Evolutionary conservation across 2,797 vertebrate genomes (phyloP).

Genomic region (Neomorphus geoffroyi): DNA sequence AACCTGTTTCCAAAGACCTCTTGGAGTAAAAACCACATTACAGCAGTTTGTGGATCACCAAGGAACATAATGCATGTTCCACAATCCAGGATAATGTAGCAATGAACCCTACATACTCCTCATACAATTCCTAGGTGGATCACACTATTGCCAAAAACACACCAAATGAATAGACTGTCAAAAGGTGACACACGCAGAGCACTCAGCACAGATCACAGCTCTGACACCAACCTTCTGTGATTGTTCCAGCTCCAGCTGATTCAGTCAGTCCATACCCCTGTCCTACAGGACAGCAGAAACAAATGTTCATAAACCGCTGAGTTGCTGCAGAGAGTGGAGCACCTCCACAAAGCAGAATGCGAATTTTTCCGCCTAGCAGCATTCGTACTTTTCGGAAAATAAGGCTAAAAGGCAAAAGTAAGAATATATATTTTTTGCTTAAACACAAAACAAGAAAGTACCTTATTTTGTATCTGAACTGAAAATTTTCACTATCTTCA

Average conservation of each 20-base stretch:
- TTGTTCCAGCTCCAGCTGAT: conserved; percentile 90
- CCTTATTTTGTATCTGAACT: neutral
- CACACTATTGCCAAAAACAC: neutral
- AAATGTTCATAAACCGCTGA: conserved; percentile 97
- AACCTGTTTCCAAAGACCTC: neutral
- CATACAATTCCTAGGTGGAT: neutral
- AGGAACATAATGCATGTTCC: neutral
- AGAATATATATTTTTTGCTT: neutral
- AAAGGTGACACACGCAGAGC: fast-evolving
- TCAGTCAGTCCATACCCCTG: conserved; percentile 96
- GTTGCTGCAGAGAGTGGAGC: conserved; percentile 93
- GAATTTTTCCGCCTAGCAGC: conserved; percentile 88
- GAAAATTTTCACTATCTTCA: neutral
- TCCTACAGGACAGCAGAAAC: conserved; percentile 94
- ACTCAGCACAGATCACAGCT: neutral
- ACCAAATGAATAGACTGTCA: fast-evolving
- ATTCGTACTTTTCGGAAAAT: conserved; percentile 90
- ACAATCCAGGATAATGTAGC: neutral
- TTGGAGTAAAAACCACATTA: neutral
- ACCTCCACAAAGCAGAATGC: conserved; percentile 90
- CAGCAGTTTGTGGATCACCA: neutral
- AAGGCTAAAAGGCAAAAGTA: conserved; percentile 74
- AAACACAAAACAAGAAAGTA: neutral
- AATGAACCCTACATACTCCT: neutral
- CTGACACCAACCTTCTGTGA: conserved; percentile 84